Conservation (phyloP, 2,113 vertebrate genomes). For the Grantiella picta region DNA sequence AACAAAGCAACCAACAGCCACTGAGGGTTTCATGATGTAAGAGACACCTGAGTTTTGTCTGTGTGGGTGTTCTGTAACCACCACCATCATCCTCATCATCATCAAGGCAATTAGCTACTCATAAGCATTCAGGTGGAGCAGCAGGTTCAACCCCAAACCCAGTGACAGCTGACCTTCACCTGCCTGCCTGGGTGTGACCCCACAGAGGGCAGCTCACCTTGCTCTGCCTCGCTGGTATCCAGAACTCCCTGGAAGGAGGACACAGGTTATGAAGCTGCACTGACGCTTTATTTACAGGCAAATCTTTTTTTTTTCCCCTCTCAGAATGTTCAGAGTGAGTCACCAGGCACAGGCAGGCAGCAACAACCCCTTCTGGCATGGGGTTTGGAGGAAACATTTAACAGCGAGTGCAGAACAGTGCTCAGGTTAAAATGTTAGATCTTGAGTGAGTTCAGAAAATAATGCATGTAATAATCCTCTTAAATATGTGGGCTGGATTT, state of each 20-base stretch:
- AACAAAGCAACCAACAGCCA: constrained; percentile 5
- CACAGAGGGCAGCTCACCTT: background rate
- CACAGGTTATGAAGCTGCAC: background rate
- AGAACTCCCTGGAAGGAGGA: background rate
- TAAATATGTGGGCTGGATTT: background rate
- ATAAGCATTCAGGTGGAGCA: background rate
- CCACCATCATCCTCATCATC: background rate
- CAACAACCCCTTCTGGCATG: background rate
- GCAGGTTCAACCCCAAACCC: background rate
- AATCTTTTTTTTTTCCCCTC: background rate
- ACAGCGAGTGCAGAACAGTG: background rate
- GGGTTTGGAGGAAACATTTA: background rate
- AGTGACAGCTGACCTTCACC: background rate
- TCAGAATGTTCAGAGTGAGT: background rate
- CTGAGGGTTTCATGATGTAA: background rate
- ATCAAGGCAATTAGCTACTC: background rate
- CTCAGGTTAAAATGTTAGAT: background rate
- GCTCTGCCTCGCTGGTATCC: background rate
- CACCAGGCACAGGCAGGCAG: background rate
- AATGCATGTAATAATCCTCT: background rate
- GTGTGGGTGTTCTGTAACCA: background rate
- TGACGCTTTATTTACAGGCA: background rate
- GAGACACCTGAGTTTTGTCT: background rate
- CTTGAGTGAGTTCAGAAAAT: background rate
- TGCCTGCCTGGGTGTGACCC: background rate